A percentile compares a stretch with the other conserved stretches of the same genome.
Conservation (phyloP, 2,888 invertebrate genomes). For the Dicyrtomina minuta region DNA sequence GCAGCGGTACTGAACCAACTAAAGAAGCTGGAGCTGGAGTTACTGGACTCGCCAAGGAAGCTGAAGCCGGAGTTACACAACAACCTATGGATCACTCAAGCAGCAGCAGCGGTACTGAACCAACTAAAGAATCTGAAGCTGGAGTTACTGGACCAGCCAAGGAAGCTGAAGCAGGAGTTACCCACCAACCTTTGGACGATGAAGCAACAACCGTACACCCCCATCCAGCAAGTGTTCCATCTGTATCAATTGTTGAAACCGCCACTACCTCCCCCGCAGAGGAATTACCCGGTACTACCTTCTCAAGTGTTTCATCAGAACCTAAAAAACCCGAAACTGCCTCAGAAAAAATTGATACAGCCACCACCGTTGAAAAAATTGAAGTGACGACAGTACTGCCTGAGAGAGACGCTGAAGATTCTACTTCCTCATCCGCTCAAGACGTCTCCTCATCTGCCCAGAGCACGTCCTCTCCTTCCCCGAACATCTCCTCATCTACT, state of each 20-base stretch:
- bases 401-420: constrained; percentile 1
- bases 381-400: not conserved
- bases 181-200: too few species aligned
- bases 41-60: not conserved
- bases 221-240: not conserved
- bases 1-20: not conserved
- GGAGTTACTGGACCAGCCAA: not conserved
- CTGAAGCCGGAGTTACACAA: too few species aligned
- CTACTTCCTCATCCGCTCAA: not conserved
- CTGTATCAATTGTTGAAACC: not conserved
- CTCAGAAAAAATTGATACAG: not conserved
- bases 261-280: not conserved
- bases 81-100: too few species aligned
- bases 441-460: constrained; percentile 5
- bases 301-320: not conserved
- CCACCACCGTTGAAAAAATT: not conserved
- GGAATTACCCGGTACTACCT: not conserved
- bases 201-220: not conserved
- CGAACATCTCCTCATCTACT: not conserved
- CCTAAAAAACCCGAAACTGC: not conserved
- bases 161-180: not conserved
- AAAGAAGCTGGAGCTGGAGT: not conserved
- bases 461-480: not conserved
- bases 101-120: not conserved
- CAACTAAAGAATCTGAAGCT: not conserved